Evolutionary conservation across 92 coral and sea anemone species (phyloP), one percentile per base, ranked within the genome.

Genomic region (Parazoanthus swiftii): DNA sequence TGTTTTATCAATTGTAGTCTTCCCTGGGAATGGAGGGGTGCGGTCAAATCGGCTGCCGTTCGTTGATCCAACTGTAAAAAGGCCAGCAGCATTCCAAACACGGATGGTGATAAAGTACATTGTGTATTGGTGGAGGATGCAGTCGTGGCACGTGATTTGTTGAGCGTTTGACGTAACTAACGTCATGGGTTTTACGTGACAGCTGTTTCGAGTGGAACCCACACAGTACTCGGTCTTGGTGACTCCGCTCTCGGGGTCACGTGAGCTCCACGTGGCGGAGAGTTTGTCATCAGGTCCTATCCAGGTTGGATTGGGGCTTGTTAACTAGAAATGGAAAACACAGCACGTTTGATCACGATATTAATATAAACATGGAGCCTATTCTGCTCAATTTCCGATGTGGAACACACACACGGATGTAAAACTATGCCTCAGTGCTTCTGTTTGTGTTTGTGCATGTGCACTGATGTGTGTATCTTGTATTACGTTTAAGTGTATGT

Each of bases 51-150:
- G 91, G 46, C 91, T 88, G 77, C 92, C 93, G 25, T 90, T 88
- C 59, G 97, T 95, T 72, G 97, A 82, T 33, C 88, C 94, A 18
- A 97, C 42, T 6, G 92, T 90, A 73, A 79, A 94, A 63, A 92
- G 90, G 6, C 96, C 98, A 25, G 99, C 99, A 9, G 93, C 92
- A 63, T 97, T 95, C 93, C 95, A 91, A 11, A 95, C 93, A 51
- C 99, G 93, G 25, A 97, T 56, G 21, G 94, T 97, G 74, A 95
- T 86, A 90, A 85, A 94, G 66, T 95, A 95, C 46, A 92, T 89
- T 68, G 83, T 89, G 43, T 44, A 81, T 74, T 95, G 96, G 36
- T 79, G 79, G 51, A 97, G 85, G 18, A 16, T 81, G 81, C 99
- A 97, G 80, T 94, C 94, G 42, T 88, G 77, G 86, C 99, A 97